phyloP scores from a whole-genome alignment of 2,113 vertebrate species.

The Chelonoidis abingdonii region DNA sequence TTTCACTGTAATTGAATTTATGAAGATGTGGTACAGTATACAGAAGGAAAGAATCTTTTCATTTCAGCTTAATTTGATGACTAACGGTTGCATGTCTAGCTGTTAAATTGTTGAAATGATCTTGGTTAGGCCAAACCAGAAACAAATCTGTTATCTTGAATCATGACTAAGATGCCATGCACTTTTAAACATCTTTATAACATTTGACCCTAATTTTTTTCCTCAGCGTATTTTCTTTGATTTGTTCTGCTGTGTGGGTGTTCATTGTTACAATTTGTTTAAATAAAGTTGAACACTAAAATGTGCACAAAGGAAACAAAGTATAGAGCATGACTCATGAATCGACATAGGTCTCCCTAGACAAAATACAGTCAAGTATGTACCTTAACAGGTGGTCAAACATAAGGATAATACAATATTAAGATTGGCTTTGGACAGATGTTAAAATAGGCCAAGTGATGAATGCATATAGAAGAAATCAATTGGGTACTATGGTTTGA shows the following conservation, averaged over 20 bases:
- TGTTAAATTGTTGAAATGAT: constrained; percentile 46
- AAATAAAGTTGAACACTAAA: not conserved
- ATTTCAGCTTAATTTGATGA: constrained; percentile 2
- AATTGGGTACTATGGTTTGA: not conserved
- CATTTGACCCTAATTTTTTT: not conserved
- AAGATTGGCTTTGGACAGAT: not conserved
- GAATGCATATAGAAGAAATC: not conserved
- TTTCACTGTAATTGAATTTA: not conserved
- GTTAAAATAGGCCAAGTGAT: not conserved
- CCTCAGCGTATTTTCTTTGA: constrained; percentile 14
- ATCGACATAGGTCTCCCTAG: not conserved
- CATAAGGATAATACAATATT: not conserved
- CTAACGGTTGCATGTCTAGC: constrained; percentile 13
- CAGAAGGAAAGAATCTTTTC: not conserved
- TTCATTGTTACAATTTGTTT: constrained; percentile 13
- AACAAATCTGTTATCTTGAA: constrained; percentile 27
- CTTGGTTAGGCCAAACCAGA: constrained; percentile 49
- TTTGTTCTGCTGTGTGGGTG: not conserved
- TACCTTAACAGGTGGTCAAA: not conserved
- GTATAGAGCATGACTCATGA: not conserved
- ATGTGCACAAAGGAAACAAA: constrained; percentile 14
- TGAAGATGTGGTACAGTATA: not conserved
- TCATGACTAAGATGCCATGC: not conserved
- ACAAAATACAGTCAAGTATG: not conserved
- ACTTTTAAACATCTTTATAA: not conserved